Evolutionary conservation across 2,888 invertebrate species (phyloP).

Genomic region (Macrosoma leucophasiata): DNA sequence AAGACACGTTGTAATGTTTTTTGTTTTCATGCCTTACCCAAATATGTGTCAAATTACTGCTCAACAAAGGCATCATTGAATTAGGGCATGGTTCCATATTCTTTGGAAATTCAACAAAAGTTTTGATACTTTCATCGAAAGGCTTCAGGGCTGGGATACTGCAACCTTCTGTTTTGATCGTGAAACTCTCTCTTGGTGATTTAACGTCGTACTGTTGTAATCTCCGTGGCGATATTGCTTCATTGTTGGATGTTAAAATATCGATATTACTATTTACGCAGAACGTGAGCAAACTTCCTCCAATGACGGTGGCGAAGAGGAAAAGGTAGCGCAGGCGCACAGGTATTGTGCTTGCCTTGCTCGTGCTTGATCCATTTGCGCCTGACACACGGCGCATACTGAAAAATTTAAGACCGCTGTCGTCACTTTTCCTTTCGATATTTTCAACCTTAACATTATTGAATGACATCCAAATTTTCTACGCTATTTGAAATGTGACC

Average conservation of each 20-base stretch:
- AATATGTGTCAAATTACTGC: conserved; percentile 73
- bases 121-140: conserved; percentile 61
- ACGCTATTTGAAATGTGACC: no score
- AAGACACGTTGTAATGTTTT: conserved; percentile 57
- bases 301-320: conserved; percentile 30
- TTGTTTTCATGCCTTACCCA: conserved; percentile 59
- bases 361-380: conserved; percentile 14
- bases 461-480: no score
- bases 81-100: conserved; percentile 62
- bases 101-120: conserved; percentile 57
- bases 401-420: no score
- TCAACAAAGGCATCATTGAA: conserved; percentile 55
- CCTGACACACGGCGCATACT: conserved; percentile 28
- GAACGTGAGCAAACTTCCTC: conserved; percentile 33
- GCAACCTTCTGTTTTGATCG: conserved; percentile 77
- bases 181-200: conserved; percentile 32
- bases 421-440: no score
- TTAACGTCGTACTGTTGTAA: conserved; percentile 2
- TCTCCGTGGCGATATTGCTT: conserved; percentile 5
- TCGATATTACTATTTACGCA: conserved; percentile 23
- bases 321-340: conserved; percentile 34
- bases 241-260: conserved; percentile 17
- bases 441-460: no score
- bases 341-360: conserved; percentile 17
- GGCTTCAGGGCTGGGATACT: conserved; percentile 77